Evolutionary conservation across 2,888 invertebrate genomes (phyloP), one percentile per base, ranked within the genome.

Genomic region (Cistogaster globosa): DNA sequence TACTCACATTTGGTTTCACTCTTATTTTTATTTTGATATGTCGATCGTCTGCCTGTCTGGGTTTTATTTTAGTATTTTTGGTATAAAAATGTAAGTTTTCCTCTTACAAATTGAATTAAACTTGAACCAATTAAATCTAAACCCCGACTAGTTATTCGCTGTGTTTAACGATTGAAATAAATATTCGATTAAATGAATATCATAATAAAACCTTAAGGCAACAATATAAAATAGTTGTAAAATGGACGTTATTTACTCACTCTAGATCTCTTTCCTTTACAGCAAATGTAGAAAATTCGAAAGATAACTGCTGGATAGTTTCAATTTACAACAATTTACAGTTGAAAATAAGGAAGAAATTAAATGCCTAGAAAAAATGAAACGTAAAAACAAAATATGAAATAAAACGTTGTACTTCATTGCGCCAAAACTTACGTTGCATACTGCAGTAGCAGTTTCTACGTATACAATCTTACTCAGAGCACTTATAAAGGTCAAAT

Each of bases 251-350:
- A 75, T 53, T 71, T 42, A 14, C 45, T 7, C 51, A 12, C 63
- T 20, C 14, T 63, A 12, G 36, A 36, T 32, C 55, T 14, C 22
- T 16, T n/a, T 55, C 0, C 26, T 57, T 26, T 42, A 18, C 2
- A n/a, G 6, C 8, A 16, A 22, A 45, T 9, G 38, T 26, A 63
- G 42, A 60, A 45, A 48, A 55, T 16, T 69, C 77, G 42, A 55
- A 53, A 68, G 42, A 60, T 60, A 68, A 67, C 45, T 68, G 60
- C 36, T 60, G 72, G 42, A 6, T 20, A 67, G 67, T 57, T 55
- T 79, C 74, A 76, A 83, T 86, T 78, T 74, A 60, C 57, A 85
- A 65, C 63, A 78, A 75, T 71, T 68, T 75, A 69, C 71, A 79
- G 71, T 51, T 60, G 32, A 53, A 74, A 58, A 67, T 55, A 55